phyloP scores from a whole-genome alignment of 2,797 vertebrate species.

The Crypturellus tataupa region DNA sequence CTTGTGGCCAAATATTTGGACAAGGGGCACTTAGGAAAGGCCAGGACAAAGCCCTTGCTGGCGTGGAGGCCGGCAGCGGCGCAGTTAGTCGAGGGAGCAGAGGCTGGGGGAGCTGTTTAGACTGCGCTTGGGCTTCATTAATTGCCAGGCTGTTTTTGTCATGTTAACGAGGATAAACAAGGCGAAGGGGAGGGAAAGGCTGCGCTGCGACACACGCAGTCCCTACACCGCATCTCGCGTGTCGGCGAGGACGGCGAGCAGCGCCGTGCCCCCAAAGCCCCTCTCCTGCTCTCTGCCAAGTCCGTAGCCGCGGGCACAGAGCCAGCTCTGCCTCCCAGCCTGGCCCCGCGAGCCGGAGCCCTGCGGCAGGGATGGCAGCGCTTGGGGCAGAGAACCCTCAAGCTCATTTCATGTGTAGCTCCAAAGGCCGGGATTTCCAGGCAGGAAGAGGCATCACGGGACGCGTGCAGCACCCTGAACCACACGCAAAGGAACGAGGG shows the following conservation, averaged over 20 bases:
- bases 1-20: neutral
- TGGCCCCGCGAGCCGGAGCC: neutral
- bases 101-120: slow-evolving; percentile 28
- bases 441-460: neutral
- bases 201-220: neutral
- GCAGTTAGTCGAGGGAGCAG: neutral
- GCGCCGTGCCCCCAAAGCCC: neutral
- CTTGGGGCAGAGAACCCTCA: neutral
- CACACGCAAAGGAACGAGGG: neutral
- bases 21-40: neutral
- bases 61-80: neutral
- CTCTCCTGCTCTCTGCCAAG: neutral
- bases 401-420: neutral
- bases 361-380: neutral
- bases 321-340: rapidly evolving
- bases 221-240: rapidly evolving
- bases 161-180: slow-evolving; percentile 47
- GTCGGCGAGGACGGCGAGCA: neutral
- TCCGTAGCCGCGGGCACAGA: neutral
- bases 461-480: neutral
- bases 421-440: neutral
- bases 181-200: neutral
- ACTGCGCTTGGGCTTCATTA: neutral
- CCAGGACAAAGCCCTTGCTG: neutral
- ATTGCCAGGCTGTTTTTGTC: neutral